Base-by-base conservation (phyloP, 2,797 vertebrate genomes). In the Chaetophractus vellerosus region DNA sequence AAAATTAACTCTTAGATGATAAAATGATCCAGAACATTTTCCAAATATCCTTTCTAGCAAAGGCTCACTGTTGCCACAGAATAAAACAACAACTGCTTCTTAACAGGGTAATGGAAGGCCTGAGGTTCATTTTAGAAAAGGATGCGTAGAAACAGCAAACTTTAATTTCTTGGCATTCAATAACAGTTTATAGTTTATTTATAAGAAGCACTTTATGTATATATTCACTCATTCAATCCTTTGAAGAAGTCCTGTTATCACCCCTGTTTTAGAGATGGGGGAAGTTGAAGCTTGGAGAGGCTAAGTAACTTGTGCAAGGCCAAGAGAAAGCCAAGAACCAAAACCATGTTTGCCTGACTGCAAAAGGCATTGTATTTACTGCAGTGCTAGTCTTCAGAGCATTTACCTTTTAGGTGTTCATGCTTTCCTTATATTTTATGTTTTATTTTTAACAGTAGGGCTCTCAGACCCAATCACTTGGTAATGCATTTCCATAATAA, bases 1-100 rank as follows among this genome's bases (percentile, higher is more conserved):
- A 86, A 91, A 89, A 23, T 48, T 8, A 92, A n/a, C 26, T 78
- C 79, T 57, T 50, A 61, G 36, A 69, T 86, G 69, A 91, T 18
- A 61, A 41, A 89, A 10, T 6, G 1, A 79, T 75, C 9, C 16
- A 76, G 66, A 84, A 59, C 11, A 55, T 69, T 66, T 79, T 8
- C n/a, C 41, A 91, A 82, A 87, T 78, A 90, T 21, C 21, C 3
- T 57, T 91, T 59, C 38, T 63, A 71, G 28, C 41, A 64, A 80
- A 7, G 68, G 64, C 59, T 45, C 18, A 36, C 12, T 28, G 7
- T 12, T 87, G 26, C 66, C 55, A 72, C n/a, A 38, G 12, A 61
- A 81, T 68, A 82, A 52, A 90, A 38, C 2, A 72, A 66, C 33
- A 52, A 48, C 33, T 48, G 28, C 12, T 45, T 61, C 14, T 90